These are phyloP conservation scores for Pseudomugil tenellus DNA, from an alignment of 2,797 vertebrate species.

Conservation along the genomic window DNA sequence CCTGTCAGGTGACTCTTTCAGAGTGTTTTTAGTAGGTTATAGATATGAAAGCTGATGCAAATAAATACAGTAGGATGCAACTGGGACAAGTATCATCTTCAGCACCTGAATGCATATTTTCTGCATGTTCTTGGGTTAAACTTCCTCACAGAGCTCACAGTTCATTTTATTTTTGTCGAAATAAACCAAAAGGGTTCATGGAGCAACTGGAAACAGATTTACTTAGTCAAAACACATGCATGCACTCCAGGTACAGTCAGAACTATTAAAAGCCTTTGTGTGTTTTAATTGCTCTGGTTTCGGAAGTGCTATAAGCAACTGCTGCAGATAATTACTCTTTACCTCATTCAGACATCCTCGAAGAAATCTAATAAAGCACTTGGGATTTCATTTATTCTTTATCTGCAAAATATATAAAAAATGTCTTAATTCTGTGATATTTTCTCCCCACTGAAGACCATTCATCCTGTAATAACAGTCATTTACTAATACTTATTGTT, in stretches of 20 bases:
- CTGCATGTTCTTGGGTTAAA: slow-evolving; percentile 33
- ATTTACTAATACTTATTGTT: slow-evolving; percentile 7
- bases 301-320: slow-evolving; percentile 10
- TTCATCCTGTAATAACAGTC: background rate
- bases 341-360: slow-evolving; percentile 21
- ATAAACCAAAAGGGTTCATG: slow-evolving; percentile 59
- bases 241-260: slow-evolving; percentile 12
- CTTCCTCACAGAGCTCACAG: slow-evolving; percentile 34
- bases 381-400: slow-evolving; percentile 14
- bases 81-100: slow-evolving; percentile 65
- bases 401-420: background rate
- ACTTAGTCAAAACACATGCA: slow-evolving; percentile 45
- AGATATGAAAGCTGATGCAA: slow-evolving; percentile 36
- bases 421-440: slow-evolving; percentile 2
- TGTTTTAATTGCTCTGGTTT: slow-evolving; percentile 35
- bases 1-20: background rate
- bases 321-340: slow-evolving; percentile 32
- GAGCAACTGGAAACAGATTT: slow-evolving; percentile 53
- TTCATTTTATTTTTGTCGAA: slow-evolving; percentile 71
- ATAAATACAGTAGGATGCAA: background rate
- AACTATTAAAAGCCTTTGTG: slow-evolving; percentile 25
- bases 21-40: background rate
- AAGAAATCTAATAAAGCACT: slow-evolving; percentile 17
- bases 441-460: background rate
- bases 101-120: slow-evolving; percentile 54